phyloP scores from a whole-genome alignment of 2,113 vertebrate genomes.

The Haemorhous mexicanus region DNA sequence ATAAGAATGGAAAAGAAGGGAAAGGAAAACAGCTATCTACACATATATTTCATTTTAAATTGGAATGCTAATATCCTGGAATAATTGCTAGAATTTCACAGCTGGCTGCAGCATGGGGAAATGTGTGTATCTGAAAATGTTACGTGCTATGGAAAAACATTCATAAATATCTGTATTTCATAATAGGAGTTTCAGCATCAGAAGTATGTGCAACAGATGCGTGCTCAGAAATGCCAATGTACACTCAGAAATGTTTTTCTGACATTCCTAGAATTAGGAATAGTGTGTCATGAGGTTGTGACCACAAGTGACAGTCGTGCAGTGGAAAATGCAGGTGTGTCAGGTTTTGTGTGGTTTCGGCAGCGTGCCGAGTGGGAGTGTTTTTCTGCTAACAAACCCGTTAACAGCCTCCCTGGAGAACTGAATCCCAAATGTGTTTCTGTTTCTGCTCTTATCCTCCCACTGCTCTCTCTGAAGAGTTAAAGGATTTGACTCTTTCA shows the following conservation, averaged over 20 bases:
- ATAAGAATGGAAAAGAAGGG: not conserved
- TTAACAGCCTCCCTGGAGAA: not conserved
- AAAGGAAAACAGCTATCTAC: not conserved
- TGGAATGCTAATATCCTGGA: not conserved
- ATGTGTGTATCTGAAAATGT: not conserved
- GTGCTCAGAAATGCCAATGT: not conserved
- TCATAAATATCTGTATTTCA: not conserved
- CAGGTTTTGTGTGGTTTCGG: not conserved
- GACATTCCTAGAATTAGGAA: not conserved
- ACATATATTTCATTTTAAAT: not conserved
- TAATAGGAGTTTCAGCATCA: not conserved
- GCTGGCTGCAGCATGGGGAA: not conserved
- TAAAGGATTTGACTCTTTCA: not conserved
- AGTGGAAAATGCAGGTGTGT: not conserved
- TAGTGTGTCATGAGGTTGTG: not conserved
- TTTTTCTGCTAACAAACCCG: not conserved
- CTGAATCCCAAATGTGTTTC: conserved; percentile 3
- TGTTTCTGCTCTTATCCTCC: conserved; percentile 4
- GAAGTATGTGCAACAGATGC: not conserved
- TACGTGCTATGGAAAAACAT: not conserved
- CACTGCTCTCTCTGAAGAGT: not conserved
- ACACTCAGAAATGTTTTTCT: not conserved
- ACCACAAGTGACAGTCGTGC: not conserved
- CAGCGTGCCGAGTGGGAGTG: not conserved
- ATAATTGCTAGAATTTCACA: not conserved